These are phyloP conservation scores for Chaetura pelagica DNA, from an alignment of 2,113 vertebrate genomes.

Conservation along the genomic window DNA sequence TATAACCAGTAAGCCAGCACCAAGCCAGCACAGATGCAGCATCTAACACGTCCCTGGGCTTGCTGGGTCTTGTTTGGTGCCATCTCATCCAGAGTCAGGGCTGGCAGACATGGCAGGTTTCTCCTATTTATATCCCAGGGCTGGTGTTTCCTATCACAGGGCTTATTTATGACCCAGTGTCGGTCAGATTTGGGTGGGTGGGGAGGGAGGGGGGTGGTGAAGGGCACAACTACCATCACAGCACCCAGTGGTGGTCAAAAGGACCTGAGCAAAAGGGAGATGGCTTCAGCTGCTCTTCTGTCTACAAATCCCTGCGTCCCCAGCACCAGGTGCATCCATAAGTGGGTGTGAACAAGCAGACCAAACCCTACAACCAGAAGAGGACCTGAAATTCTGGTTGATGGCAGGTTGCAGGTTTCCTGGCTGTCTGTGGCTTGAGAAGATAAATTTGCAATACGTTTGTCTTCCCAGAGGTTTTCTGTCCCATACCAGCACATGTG, in stretches of 20 bases:
- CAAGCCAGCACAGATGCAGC: background rate
- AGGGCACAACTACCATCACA: background rate
- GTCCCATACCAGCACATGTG: background rate
- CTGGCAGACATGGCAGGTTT: background rate
- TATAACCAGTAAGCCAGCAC: background rate
- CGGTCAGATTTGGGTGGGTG: background rate
- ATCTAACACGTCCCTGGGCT: background rate
- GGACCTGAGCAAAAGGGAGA: background rate
- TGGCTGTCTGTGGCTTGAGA: background rate
- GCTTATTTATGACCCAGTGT: rapidly evolving
- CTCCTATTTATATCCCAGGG: background rate
- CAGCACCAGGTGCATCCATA: background rate
- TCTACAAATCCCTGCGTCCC: background rate
- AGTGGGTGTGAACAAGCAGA: background rate
- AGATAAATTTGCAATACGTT: background rate
- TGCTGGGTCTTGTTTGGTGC: background rate
- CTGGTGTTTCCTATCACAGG: background rate
- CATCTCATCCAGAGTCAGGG: rapidly evolving
- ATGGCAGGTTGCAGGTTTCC: background rate
- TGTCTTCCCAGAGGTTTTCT: background rate
- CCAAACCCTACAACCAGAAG: background rate
- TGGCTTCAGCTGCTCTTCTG: background rate
- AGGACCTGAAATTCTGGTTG: background rate
- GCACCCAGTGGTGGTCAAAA: rapidly evolving
- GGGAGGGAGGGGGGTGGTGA: background rate